These are phyloP conservation scores for Australoheros scitulus DNA, from an alignment of 2,113 vertebrate species.

Conservation along the genomic window DNA sequence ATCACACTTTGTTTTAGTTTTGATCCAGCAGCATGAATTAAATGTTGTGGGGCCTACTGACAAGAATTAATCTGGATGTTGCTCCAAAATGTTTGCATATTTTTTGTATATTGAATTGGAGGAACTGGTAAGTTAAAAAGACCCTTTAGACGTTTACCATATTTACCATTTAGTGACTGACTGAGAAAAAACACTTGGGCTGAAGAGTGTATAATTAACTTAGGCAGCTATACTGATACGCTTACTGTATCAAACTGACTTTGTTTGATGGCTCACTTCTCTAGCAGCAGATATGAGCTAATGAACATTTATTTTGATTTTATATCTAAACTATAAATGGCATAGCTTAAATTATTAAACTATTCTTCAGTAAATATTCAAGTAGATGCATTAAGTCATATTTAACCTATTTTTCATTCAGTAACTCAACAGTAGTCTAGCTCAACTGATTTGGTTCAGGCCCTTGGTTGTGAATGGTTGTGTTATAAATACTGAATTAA, in stretches of 20 bases:
- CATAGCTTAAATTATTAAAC: neutral
- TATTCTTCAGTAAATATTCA: neutral
- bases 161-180: neutral
- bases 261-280: neutral
- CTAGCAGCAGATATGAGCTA: neutral
- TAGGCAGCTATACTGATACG: neutral
- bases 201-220: neutral
- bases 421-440: neutral
- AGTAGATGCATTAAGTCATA: neutral
- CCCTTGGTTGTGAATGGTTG: too few relatives aligned
- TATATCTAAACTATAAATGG: neutral
- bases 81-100: neutral
- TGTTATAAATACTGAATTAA: neutral
- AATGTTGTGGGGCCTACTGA: too few relatives aligned
- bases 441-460: neutral
- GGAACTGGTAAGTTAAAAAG: too few relatives aligned
- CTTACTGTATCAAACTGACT: neutral
- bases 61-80: neutral
- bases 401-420: neutral
- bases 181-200: fast-evolving
- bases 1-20: neutral
- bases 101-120: too few relatives aligned
- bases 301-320: neutral
- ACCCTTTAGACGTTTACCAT: too few relatives aligned
- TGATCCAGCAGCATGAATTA: too few relatives aligned